Percentiles rank a stretch among this genome's conserved stretches.
Conservation (phyloP, 2,888 invertebrate genomes). For the Allygus modestus region DNA sequence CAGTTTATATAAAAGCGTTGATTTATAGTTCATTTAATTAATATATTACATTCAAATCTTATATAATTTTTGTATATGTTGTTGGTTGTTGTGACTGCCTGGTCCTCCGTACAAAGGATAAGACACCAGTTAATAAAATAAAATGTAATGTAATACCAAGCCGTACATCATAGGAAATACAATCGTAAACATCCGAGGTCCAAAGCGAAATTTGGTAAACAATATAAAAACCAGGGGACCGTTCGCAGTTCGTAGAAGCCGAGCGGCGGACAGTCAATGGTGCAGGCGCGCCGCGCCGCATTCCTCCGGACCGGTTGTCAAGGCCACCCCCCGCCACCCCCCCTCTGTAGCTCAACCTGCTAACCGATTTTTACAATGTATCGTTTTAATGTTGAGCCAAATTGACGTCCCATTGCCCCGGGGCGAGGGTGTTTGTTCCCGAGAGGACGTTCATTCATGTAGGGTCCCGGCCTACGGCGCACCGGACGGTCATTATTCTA, state of each 20-base stretch:
- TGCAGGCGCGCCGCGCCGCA: slow-evolving; percentile 1
- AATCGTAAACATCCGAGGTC: no score
- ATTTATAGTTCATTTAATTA: no score
- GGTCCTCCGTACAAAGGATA: no score
- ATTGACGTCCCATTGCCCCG: slow-evolving; percentile 19
- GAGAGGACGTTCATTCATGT: slow-evolving; percentile 20
- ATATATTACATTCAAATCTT: no score
- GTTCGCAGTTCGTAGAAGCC: not conserved
- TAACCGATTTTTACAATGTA: slow-evolving; percentile 38
- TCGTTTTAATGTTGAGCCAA: slow-evolving; percentile 25
- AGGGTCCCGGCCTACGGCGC: not conserved
- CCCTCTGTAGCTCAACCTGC: not conserved
- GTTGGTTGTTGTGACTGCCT: no score
- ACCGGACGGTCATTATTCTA: not conserved
- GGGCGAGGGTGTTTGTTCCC: not conserved
- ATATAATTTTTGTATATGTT: no score
- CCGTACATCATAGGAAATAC: no score
- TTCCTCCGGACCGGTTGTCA: slow-evolving; percentile 17
- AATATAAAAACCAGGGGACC: slow-evolving; percentile 19
- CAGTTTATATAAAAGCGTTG: no score
- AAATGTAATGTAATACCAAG: no score
- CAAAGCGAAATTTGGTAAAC: slow-evolving; percentile 29
- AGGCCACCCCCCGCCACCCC: slow-evolving; percentile 4
- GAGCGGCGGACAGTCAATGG: slow-evolving; percentile 14
- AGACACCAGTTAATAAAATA: no score